phyloP scores from a whole-genome alignment of 2,888 invertebrate species.

The Parasteatoda lunata region DNA sequence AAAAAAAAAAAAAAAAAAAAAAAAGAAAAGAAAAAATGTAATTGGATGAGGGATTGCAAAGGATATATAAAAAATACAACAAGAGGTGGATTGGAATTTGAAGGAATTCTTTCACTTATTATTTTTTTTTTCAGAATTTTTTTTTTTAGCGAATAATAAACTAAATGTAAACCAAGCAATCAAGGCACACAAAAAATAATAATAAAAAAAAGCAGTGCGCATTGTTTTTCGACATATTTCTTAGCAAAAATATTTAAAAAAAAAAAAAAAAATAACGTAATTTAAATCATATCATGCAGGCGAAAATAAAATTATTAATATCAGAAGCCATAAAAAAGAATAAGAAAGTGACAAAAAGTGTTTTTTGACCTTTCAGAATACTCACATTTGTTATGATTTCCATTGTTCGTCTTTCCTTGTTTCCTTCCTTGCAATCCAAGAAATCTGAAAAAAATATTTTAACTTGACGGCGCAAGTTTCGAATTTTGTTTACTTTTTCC shows the following conservation, averaged over 20 bases:
- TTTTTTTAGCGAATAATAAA: not conserved
- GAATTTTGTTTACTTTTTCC: too few relatives aligned
- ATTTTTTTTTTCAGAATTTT: not conserved
- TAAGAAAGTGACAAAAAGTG: conserved; percentile 54
- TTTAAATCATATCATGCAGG: conserved; percentile 13
- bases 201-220: conserved; percentile 38
- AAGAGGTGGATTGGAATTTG: not conserved
- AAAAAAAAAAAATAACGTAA: conserved; percentile 19
- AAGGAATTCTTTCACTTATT: not conserved
- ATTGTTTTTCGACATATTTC: conserved; percentile 33
- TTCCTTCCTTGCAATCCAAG: conserved; percentile 25
- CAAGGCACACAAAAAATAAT: conserved; percentile 26
- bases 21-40: not conserved
- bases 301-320: conserved; percentile 7
- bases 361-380: conserved; percentile 58
- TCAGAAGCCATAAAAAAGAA: conserved; percentile 55
- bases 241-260: not conserved
- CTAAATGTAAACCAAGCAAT: not conserved
- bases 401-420: conserved; percentile 35
- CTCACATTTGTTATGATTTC: conserved; percentile 38
- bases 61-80: not conserved
- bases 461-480: not conserved
- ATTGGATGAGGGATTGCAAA: not conserved
- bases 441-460: conserved; percentile 17
- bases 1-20: not conserved